Percentiles rank a stretch among this genome's conserved stretches.
phyloP scores from a whole-genome alignment of 2,113 vertebrate genomes.

The Brachypodius melanocephalos region DNA sequence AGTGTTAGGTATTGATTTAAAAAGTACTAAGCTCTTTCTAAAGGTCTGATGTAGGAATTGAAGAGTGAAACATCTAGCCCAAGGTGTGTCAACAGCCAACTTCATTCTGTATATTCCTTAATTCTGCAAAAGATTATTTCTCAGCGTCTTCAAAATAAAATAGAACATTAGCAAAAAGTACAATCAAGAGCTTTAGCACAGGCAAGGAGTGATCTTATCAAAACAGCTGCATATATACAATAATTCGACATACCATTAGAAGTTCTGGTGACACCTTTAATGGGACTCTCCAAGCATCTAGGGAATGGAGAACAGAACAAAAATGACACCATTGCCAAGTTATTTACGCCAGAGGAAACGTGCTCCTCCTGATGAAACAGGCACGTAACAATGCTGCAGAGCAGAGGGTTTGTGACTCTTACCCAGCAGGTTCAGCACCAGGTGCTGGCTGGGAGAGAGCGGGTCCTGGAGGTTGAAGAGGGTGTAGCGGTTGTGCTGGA shows the following conservation, averaged over 20 bases:
- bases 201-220: not conserved
- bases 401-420: not conserved
- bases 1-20: not conserved
- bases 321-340: not conserved
- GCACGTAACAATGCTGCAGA: not conserved
- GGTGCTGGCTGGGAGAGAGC: conserved; percentile 84
- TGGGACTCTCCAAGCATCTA: conserved; percentile 89
- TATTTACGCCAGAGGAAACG: not conserved
- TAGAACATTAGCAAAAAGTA: not conserved
- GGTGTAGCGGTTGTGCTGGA: conserved; percentile 87
- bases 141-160: not conserved
- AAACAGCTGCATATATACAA: not conserved
- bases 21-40: not conserved
- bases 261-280: conserved; percentile 90
- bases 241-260: conserved; percentile 80
- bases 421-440: conserved; percentile 89
- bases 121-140: not conserved
- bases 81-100: not conserved
- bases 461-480: conserved; percentile 85
- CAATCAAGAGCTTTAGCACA: not conserved
- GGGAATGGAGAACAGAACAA: not conserved
- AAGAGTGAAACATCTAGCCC: not conserved
- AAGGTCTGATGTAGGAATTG: not conserved
- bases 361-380: not conserved
- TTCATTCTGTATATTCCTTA: not conserved